These are phyloP conservation scores for Gorilla gorilla DNA, from an alignment of 2,113 vertebrate species.

Conservation along the genomic window DNA sequence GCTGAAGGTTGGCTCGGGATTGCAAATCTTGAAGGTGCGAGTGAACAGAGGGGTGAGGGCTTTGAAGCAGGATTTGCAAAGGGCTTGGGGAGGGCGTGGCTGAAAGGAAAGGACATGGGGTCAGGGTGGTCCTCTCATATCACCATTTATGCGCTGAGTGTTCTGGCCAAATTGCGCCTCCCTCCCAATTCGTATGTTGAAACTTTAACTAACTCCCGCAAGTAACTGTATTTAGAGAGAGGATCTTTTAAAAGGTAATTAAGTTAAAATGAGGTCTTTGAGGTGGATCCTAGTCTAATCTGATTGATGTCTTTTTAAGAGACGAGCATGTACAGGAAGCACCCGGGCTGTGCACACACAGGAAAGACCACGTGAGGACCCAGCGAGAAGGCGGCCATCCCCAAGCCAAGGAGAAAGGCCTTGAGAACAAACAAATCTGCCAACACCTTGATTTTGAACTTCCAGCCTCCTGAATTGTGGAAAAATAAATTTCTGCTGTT, in stretches of 20 bases:
- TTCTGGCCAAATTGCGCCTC: fast-evolving
- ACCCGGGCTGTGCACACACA: fast-evolving
- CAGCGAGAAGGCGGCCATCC: fast-evolving
- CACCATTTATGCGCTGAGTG: fast-evolving
- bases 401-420: neutral
- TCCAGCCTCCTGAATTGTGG: neutral
- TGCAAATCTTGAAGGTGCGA: fast-evolving
- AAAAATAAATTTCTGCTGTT: too few relatives aligned
- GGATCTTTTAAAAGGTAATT: neutral
- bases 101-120: fast-evolving
- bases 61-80: neutral
- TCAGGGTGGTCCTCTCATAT: fast-evolving
- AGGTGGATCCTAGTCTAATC: neutral
- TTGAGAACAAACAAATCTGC: neutral
- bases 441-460: too few relatives aligned
- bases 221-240: neutral
- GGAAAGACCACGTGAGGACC: fast-evolving
- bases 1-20: fast-evolving
- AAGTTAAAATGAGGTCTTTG: neutral
- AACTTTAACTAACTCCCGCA: neutral
- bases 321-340: too few relatives aligned
- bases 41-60: fast-evolving
- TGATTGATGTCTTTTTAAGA: neutral
- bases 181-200: fast-evolving
- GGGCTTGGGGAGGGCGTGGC: neutral